Conservation (phyloP, 2,888 invertebrate genomes). For the Tromatobia lineatoria region DNA sequence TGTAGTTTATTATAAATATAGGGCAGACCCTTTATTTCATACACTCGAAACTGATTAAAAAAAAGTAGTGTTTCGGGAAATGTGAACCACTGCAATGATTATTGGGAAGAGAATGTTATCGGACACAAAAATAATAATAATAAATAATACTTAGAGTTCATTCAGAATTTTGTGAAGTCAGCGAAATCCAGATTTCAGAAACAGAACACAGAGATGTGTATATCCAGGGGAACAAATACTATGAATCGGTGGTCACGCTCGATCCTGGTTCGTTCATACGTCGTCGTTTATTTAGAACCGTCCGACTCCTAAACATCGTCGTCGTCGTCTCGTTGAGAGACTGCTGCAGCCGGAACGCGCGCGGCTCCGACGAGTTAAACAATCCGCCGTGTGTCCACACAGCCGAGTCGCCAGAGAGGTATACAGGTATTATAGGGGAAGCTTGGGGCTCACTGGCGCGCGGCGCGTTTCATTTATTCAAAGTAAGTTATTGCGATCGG, state of each 20-base stretch:
- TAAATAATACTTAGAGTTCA: not conserved
- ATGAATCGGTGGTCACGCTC: slow-evolving; percentile 37
- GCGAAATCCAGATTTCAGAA: not conserved
- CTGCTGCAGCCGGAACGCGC: slow-evolving; percentile 71
- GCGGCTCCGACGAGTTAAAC: slow-evolving; percentile 67
- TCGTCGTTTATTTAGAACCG: slow-evolving; percentile 78
- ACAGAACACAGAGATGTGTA: slow-evolving; percentile 1
- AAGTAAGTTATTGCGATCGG: slow-evolving; percentile 84
- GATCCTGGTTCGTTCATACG: slow-evolving; percentile 36
- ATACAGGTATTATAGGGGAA: slow-evolving; percentile 54
- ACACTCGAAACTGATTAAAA: not conserved
- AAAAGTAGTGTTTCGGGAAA: not conserved
- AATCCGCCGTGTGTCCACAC: slow-evolving; percentile 41
- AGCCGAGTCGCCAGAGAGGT: not conserved
- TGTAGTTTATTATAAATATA: too few relatives aligned
- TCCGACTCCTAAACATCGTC: slow-evolving; percentile 78
- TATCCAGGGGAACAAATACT: slow-evolving; percentile 45
- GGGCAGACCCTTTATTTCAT: too few relatives aligned
- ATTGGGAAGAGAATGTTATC: not conserved
- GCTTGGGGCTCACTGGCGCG: slow-evolving; percentile 60
- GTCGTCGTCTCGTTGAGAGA: slow-evolving; percentile 76
- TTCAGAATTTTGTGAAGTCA: slow-evolving; percentile 11
- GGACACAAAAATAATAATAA: not conserved
- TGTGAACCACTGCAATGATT: not conserved
- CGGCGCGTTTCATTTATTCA: slow-evolving; percentile 84